These are phyloP conservation scores for Caenorhabditis wallacei DNA, from an alignment of 2,888 invertebrate species.

Conservation along the genomic window DNA sequence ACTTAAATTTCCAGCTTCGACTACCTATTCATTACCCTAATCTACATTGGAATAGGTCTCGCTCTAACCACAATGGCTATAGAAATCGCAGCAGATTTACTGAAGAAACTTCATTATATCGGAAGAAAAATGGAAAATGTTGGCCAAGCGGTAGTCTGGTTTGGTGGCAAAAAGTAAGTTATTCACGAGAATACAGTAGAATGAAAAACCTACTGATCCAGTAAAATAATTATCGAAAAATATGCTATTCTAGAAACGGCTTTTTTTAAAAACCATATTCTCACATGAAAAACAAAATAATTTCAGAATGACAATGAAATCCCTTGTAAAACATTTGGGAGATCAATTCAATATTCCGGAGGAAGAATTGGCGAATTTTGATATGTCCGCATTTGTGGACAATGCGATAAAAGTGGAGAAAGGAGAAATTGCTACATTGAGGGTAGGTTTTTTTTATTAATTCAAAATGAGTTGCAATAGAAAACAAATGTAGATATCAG, in stretches of 20 bases:
- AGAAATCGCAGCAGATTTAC: conserved; percentile 79
- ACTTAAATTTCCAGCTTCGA: conserved; percentile 70
- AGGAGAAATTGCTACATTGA: conserved; percentile 61
- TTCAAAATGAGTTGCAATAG: too few relatives aligned
- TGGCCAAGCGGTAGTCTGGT: conserved; percentile 79
- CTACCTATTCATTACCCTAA: conserved; percentile 77
- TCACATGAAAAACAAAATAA: neutral
- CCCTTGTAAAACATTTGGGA: conserved; percentile 80
- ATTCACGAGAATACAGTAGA: too few relatives aligned
- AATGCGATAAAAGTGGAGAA: conserved; percentile 78
- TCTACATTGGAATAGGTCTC: conserved; percentile 79
- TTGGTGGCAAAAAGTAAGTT: conserved; percentile 80
- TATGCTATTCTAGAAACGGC: too few relatives aligned
- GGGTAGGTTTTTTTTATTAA: conserved; percentile 20
- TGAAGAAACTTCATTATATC: conserved; percentile 80
- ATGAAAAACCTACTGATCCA: too few relatives aligned
- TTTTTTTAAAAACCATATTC: too few relatives aligned
- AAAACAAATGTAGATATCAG: too few relatives aligned
- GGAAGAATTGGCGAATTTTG: conserved; percentile 74
- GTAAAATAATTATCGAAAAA: too few relatives aligned
- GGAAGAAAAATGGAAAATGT: conserved; percentile 81
- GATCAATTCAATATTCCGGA: conserved; percentile 81
- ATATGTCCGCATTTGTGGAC: conserved; percentile 80
- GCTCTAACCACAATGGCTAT: conserved; percentile 80
- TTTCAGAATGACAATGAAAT: conserved; percentile 79